These are phyloP conservation scores for Acanthococcus lagerstroemiae DNA, from an alignment of 2,888 invertebrate genomes.

Conservation along the genomic window DNA sequence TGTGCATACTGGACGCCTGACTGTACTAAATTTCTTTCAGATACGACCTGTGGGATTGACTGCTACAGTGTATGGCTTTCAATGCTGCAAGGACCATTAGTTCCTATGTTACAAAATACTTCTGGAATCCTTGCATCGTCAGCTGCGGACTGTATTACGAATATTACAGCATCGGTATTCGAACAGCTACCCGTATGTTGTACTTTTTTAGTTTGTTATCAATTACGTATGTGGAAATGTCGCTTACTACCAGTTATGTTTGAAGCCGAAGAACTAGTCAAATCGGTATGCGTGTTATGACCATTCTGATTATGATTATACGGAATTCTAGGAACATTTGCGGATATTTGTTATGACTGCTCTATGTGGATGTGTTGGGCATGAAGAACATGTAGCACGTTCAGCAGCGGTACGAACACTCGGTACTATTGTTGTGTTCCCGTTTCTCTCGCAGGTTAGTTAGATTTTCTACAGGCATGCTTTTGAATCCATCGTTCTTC, in stretches of 20 bases:
- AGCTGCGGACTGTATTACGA: slow-evolving; percentile 13
- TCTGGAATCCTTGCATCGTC: slow-evolving; percentile 14
- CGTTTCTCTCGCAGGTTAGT: slow-evolving; percentile 15
- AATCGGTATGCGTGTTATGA: background rate
- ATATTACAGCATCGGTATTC: slow-evolving; percentile 7
- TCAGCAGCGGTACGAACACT: slow-evolving; percentile 11
- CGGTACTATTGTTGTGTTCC: slow-evolving; percentile 14
- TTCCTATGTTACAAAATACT: slow-evolving; percentile 19
- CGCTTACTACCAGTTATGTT: too few relatives aligned
- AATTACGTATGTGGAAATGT: too few relatives aligned
- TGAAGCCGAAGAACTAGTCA: too few relatives aligned
- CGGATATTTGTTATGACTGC: slow-evolving; percentile 21
- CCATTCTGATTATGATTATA: background rate
- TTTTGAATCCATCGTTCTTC: too few relatives aligned
- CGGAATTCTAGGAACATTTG: slow-evolving; percentile 1
- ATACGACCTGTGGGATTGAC: background rate
- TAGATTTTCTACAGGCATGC: background rate
- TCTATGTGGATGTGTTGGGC: slow-evolving; percentile 14
- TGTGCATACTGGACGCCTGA: background rate
- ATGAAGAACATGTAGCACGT: slow-evolving; percentile 20
- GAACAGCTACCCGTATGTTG: slow-evolving; percentile 12
- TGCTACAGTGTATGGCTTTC: slow-evolving; percentile 3
- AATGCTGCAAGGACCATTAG: slow-evolving; percentile 15
- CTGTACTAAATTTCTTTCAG: background rate
- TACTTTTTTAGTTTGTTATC: background rate